Percentiles rank a stretch among this genome's conserved stretches.
Conservation (phyloP, 2,797 vertebrate genomes). For the Allobates femoralis region DNA sequence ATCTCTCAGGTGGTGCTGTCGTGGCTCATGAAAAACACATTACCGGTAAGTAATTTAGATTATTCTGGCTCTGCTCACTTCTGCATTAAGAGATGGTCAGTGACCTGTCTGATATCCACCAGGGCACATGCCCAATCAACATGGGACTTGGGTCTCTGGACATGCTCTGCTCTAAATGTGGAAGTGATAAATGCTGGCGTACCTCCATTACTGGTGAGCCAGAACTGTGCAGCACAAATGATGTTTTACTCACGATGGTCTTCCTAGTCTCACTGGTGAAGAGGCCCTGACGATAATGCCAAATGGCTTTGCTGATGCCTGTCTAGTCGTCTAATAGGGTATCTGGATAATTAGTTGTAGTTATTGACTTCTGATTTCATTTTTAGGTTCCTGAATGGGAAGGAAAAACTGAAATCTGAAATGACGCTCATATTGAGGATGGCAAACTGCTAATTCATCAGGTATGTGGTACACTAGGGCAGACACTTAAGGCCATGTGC, state of each 20-base stretch:
- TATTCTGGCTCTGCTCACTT: background rate
- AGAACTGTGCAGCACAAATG: constrained; percentile 70
- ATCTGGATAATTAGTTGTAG: background rate
- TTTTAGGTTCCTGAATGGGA: background rate
- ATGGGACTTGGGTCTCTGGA: too few species aligned
- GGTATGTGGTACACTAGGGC: too few species aligned
- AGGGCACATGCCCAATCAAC: too few species aligned
- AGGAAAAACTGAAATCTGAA: too few species aligned
- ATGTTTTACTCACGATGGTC: constrained; percentile 88
- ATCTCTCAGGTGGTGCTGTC: too few species aligned
- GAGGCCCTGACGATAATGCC: constrained; percentile 79
- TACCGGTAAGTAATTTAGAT: too few species aligned
- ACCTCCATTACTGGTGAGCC: background rate
- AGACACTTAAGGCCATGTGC: too few species aligned
- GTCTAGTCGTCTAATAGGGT: background rate
- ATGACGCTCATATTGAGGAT: background rate
- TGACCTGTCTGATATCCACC: too few species aligned
- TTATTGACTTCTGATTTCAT: background rate
- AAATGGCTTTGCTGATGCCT: constrained; percentile 80
- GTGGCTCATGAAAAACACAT: too few species aligned
- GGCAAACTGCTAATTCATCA: background rate
- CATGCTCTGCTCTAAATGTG: too few species aligned
- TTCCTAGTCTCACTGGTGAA: constrained; percentile 75
- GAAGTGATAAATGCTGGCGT: too few species aligned
- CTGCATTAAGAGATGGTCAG: too few species aligned